Percentiles rank a stretch among this genome's conserved stretches.
These are phyloP conservation scores for Taeniopygia guttata DNA, from an alignment of 2,797 vertebrate species.

Conservation along the genomic window DNA sequence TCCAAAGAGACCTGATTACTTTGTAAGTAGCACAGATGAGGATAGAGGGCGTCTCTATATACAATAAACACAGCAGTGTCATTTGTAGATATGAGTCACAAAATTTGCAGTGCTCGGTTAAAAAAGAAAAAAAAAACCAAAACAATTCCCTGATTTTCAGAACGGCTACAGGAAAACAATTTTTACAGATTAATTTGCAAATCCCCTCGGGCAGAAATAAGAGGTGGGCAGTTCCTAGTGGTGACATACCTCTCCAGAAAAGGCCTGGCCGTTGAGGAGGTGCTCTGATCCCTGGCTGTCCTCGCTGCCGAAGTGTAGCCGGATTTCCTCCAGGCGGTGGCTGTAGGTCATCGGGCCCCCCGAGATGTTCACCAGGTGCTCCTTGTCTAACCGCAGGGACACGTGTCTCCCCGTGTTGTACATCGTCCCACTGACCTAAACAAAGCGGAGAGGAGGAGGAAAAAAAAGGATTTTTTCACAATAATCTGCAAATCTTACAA, in stretches of 20 bases:
- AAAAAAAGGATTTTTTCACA: not conserved
- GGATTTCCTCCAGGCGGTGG: conserved; percentile 95
- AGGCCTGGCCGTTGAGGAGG: conserved; percentile 95
- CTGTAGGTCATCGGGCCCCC: conserved; percentile 98
- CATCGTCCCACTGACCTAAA: conserved; percentile 95
- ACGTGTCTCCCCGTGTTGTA: conserved; percentile 98
- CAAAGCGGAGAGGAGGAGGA: not conserved
- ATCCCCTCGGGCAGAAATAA: not conserved
- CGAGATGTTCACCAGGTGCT: conserved; percentile 97
- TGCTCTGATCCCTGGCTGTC: conserved; percentile 96
- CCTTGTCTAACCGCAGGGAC: conserved; percentile 94
- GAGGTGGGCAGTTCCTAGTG: rapidly evolving
- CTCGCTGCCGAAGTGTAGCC: conserved; percentile 96
- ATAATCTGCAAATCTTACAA: not conserved
- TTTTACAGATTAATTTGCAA: not conserved
- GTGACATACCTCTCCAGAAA: conserved; percentile 92
- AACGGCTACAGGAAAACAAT: not conserved
- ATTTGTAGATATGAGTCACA: not conserved
- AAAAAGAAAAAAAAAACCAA: too few species aligned
- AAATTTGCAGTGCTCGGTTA: too few species aligned
- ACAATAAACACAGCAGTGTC: not conserved
- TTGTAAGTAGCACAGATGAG: not conserved
- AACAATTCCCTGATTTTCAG: not conserved
- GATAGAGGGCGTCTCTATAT: not conserved
- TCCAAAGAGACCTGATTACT: not conserved